These are phyloP conservation scores for Conops quadrifasciatus DNA, from an alignment of 2,888 invertebrate genomes.

Conservation along the genomic window DNA sequence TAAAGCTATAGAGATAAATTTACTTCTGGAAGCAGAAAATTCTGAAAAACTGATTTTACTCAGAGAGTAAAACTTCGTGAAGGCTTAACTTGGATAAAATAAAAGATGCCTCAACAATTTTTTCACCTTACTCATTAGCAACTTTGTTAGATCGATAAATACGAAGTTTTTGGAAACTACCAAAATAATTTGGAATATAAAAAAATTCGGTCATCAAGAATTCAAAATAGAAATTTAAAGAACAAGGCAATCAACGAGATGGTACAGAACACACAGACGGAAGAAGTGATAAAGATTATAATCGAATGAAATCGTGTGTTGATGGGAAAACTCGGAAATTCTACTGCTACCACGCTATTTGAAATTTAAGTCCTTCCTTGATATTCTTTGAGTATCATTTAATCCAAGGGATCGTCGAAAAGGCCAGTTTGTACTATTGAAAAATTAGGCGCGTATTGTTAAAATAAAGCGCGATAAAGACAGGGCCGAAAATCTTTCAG, in stretches of 20 bases:
- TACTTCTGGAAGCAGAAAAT: too few species aligned
- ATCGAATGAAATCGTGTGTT: conserved; percentile 61
- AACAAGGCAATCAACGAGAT: conserved; percentile 44
- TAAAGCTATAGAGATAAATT: too few species aligned
- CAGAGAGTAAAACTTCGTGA: too few species aligned
- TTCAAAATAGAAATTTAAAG: background rate
- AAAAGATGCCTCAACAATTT: too few species aligned
- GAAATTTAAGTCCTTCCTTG: conserved; percentile 64
- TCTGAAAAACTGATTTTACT: too few species aligned
- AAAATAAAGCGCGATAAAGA: conserved; percentile 58
- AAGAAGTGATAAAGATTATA: conserved; percentile 62
- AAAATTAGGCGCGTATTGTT: conserved; percentile 61
- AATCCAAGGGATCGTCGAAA: conserved; percentile 60
- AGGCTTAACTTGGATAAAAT: too few species aligned
- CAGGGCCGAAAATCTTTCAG: conserved; percentile 38
- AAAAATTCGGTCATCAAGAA: too few species aligned
- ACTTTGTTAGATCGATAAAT: conserved; percentile 26
- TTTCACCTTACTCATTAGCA: too few species aligned
- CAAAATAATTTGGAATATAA: too few species aligned
- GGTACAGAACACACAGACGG: conserved; percentile 63
- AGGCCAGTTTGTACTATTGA: conserved; percentile 60
- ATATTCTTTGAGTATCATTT: conserved; percentile 64
- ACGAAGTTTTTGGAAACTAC: too few species aligned
- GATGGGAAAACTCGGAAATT: conserved; percentile 60
- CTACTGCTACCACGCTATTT: conserved; percentile 60